These are phyloP conservation scores for Corticium candelabrum DNA, from an alignment of 37 sponge, comb jelly and placozoan species.

Conservation along the genomic window DNA sequence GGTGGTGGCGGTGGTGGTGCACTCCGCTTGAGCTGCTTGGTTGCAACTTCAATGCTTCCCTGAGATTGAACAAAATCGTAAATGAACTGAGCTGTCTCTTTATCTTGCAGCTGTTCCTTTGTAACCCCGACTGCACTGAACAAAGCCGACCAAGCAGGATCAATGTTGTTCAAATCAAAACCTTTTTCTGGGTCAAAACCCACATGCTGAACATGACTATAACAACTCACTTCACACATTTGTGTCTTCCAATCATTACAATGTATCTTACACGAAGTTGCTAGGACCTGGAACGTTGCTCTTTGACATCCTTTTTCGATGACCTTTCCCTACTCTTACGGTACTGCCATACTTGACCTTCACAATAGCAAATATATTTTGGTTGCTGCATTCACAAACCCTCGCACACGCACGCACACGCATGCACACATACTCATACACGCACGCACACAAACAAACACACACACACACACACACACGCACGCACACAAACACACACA, in stretches of 20 bases:
- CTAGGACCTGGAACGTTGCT: constrained; percentile 81
- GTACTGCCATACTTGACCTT: no score
- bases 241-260: no score
- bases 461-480: no score
- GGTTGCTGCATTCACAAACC: no score
- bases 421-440: no score
- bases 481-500: no score
- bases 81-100: constrained; percentile 89
- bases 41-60: constrained; percentile 86
- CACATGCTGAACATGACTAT: constrained; percentile 75
- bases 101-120: constrained; percentile 72
- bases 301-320: constrained; percentile 60
- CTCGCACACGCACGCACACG: no score
- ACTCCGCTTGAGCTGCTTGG: constrained; percentile 39
- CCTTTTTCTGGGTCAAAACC: constrained; percentile 80
- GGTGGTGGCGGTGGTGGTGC: constrained; percentile 16
- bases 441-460: no score
- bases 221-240: no score
- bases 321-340: not conserved
- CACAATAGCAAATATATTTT: no score
- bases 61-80: constrained; percentile 88
- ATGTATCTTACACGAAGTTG: constrained; percentile 54
- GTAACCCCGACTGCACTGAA: constrained; percentile 82
- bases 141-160: constrained; percentile 64
- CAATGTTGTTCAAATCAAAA: constrained; percentile 39